Evolutionary conservation across 1,140 invertebrate genomes (phyloP), one percentile per base, ranked within the genome.

Genomic region (Philaenus spumarius): DNA sequence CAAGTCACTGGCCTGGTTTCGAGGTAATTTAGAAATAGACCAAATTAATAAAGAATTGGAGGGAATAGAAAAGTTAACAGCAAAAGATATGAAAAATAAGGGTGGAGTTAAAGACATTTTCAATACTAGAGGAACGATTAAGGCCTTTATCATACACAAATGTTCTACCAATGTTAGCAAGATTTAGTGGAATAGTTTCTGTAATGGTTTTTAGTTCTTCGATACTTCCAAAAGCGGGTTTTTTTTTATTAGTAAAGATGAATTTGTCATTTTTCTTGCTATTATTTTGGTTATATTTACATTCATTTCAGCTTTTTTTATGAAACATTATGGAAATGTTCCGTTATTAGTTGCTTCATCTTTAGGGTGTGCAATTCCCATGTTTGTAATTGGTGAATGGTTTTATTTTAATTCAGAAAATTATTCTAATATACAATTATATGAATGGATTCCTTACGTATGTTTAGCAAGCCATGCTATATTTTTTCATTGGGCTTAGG

Each of bases 1-100:
- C 0, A 65, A 75, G 2, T 73, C 85, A 6, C 69, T 94, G 57
- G 75, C 78, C 55, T 85, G 79, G 60, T 72, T 94, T 1, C 76
- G 90, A 2, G 54, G 43, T 5, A 40, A 40, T 40, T n/a, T n/a
- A 19, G 52, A 42, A 1, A 35, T 26, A 14, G 39, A 55, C 4
- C 15, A 51, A 12, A 45, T 66, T 20, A 60, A 62, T 19, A 54
- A 63, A 37, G 60, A 64, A 30, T 6, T 64, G 37, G 17, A 48
- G 2, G 34, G n/a, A 30, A 64, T 64, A 9, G 35, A 60, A 24
- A 42, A 47, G 11, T 48, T 46, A 19, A 57, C 62, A 2, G 47
- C 39, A 26, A 43, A 60, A 37, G 54, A 64, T 9, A 64, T 62
- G 62, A 30, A 53, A 14, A 54, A 54, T 37, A 61, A 63, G 40